Percentiles rank a stretch among this genome's conserved stretches.
phyloP scores from a whole-genome alignment of 2,888 invertebrate species.

The Xanthorhoe designata region DNA sequence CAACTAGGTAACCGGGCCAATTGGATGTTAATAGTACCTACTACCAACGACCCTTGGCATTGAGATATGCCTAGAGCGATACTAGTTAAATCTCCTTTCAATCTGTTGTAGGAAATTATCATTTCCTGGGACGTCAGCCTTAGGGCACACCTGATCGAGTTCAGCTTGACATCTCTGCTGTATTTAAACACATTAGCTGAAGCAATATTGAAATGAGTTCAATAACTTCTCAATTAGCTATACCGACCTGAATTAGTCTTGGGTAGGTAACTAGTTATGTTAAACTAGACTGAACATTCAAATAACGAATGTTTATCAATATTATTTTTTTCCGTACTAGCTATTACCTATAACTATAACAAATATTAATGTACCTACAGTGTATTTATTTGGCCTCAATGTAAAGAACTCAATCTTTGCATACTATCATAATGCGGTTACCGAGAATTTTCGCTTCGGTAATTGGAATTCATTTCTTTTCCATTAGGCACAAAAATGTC shows the following conservation, averaged over 20 bases:
- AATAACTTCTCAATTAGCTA: not conserved
- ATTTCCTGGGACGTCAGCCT: slow-evolving; percentile 22
- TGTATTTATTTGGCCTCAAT: slow-evolving; percentile 1
- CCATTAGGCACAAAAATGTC: not conserved
- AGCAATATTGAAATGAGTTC: not conserved
- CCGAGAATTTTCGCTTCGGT: not conserved
- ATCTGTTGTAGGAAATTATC: slow-evolving; percentile 28
- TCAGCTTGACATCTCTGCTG: slow-evolving; percentile 1
- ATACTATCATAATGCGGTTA: not conserved
- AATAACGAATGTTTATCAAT: too few species aligned
- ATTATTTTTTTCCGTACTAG: too few species aligned
- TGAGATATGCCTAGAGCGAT: slow-evolving; percentile 39
- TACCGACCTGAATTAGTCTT: not conserved
- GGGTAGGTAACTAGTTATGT: too few species aligned
- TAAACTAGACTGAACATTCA: too few species aligned
- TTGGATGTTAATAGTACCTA: slow-evolving; percentile 35
- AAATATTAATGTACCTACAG: not conserved
- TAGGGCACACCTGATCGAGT: slow-evolving; percentile 7
- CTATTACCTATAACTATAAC: not conserved
- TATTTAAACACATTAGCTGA: not conserved
- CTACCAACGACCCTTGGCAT: slow-evolving; percentile 33
- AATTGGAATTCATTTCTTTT: not conserved
- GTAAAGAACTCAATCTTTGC: not conserved
- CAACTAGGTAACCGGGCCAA: slow-evolving; percentile 27
- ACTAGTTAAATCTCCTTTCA: slow-evolving; percentile 41